Percentiles rank a stretch among this genome's conserved stretches.
Evolutionary conservation across 1,140 invertebrate genomes (phyloP).

Genomic region (Drosophila parvula): DNA sequence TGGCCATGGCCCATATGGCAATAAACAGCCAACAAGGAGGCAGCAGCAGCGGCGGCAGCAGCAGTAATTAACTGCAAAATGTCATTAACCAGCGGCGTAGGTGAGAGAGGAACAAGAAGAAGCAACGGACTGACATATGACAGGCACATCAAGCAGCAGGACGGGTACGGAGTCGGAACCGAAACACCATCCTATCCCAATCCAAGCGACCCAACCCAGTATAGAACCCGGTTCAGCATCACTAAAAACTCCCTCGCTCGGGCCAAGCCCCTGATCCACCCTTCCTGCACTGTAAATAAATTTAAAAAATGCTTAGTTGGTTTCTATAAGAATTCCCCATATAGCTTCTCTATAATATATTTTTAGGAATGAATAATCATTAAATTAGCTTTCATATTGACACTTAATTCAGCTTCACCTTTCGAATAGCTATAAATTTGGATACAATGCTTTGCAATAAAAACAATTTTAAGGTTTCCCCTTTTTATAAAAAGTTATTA

Average conservation of each 20-base stretch:
- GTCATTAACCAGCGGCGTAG: constrained; percentile 78
- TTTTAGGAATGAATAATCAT: not conserved
- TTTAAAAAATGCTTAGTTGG: not conserved
- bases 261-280: constrained; percentile 38
- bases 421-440: not conserved
- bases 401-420: not conserved
- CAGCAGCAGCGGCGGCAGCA: constrained; percentile 15
- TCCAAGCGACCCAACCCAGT: constrained; percentile 26
- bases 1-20: constrained; percentile 66
- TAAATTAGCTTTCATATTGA: not conserved
- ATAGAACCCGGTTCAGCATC: constrained; percentile 50
- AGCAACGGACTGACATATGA: constrained; percentile 78
- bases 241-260: constrained; percentile 69
- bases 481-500: not conserved
- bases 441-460: not conserved
- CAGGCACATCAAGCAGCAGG: constrained; percentile 71
- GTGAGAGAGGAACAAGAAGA: constrained; percentile 69
- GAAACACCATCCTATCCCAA: constrained; percentile 25
- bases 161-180: constrained; percentile 5
- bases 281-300: constrained; percentile 13
- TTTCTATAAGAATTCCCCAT: not conserved
- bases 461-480: not conserved
- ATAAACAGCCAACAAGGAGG: constrained; percentile 2
- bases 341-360: not conserved
- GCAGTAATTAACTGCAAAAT: constrained; percentile 79